Percentiles rank a stretch among this genome's conserved stretches.
Conservation (phyloP, 2,888 invertebrate species). For the Eurytoma adleriae region DNA sequence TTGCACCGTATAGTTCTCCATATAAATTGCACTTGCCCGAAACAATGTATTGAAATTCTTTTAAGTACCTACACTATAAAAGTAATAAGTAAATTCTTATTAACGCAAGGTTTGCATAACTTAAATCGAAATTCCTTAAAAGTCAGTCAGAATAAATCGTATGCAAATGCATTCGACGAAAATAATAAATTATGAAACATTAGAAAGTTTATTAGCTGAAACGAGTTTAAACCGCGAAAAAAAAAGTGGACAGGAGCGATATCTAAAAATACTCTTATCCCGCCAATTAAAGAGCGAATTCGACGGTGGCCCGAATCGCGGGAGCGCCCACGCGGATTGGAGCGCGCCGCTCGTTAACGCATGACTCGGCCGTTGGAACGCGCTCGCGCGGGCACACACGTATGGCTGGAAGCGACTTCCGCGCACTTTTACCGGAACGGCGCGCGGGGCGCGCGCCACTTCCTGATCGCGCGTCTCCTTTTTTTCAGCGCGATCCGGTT, state of each 20-base stretch:
- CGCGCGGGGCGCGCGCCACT: constrained; percentile 22
- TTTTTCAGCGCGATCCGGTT: constrained; percentile 44
- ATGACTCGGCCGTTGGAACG: not conserved
- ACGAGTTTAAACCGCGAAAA: too few species aligned
- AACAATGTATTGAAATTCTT: too few species aligned
- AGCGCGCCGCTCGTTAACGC: constrained; percentile 12
- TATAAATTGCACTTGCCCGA: too few species aligned
- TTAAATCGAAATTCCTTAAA: not conserved
- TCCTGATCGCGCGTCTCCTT: constrained; percentile 40
- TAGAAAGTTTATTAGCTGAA: not conserved
- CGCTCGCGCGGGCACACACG: constrained; percentile 6
- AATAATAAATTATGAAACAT: not conserved
- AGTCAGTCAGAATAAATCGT: too few species aligned
- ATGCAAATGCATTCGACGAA: not conserved
- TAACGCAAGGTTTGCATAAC: too few species aligned
- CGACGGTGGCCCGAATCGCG: too few species aligned
- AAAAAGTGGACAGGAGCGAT: too few species aligned
- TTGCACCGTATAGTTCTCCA: too few species aligned
- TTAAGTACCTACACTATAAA: not conserved
- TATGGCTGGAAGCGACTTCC: constrained; percentile 12
- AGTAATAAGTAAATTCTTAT: not conserved
- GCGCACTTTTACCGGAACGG: constrained; percentile 50
- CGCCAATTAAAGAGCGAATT: too few species aligned
- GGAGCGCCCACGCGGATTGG: not conserved
- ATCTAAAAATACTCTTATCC: too few species aligned